Conservation (phyloP, 2,113 vertebrate genomes). For the Bagarius yarrelli region DNA sequence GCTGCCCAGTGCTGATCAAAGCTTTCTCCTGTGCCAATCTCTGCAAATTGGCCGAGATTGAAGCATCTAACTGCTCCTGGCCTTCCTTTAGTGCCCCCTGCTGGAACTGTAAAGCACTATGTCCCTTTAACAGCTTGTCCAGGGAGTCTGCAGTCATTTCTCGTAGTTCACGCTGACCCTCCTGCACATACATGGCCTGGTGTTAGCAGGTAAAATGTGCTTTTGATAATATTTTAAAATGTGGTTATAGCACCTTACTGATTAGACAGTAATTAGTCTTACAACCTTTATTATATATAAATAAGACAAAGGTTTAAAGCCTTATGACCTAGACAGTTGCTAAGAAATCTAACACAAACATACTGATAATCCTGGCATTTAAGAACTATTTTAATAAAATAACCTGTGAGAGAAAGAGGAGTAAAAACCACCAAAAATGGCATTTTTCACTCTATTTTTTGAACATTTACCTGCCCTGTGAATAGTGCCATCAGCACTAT, state of each 20-base stretch:
- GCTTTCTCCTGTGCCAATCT: conserved; percentile 69
- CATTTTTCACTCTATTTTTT: too few species aligned
- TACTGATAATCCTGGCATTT: too few species aligned
- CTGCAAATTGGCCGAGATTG: conserved; percentile 66
- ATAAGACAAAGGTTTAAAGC: too few species aligned
- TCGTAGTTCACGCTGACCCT: conserved; percentile 72
- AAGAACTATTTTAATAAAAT: too few species aligned
- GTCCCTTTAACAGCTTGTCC: conserved; percentile 69
- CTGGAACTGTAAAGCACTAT: conserved; percentile 68
- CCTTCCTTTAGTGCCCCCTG: conserved; percentile 70
- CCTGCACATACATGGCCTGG: conserved; percentile 58
- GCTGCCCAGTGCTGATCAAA: conserved; percentile 67
- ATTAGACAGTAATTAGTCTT: neutral
- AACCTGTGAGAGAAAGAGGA: too few species aligned
- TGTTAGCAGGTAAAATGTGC: neutral
- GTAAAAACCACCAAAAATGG: too few species aligned
- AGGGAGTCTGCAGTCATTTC: conserved; percentile 66
- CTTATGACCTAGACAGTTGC: too few species aligned
- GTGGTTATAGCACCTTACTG: neutral
- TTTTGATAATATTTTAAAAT: too few species aligned
- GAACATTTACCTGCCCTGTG: too few species aligned
- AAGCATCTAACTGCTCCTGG: conserved; percentile 69
- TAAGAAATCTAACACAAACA: too few species aligned
- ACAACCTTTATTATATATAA: neutral
- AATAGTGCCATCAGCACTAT: too few species aligned